Evolutionary conservation across 2,888 invertebrate genomes (phyloP).

Genomic region (Autographa pulchrina): DNA sequence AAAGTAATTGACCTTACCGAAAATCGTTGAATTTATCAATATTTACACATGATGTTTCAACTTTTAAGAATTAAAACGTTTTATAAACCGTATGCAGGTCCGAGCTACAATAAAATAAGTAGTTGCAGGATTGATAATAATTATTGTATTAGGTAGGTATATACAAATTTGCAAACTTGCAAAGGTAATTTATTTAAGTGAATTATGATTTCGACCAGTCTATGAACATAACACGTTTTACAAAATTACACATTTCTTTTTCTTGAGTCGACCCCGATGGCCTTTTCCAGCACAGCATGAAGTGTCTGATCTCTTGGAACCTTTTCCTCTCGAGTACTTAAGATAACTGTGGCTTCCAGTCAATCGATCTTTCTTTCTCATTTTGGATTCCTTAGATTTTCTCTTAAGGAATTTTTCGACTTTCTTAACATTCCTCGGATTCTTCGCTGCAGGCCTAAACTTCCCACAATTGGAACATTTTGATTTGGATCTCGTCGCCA

Average conservation of each 20-base stretch:
- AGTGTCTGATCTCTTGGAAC: slow-evolving; percentile 53
- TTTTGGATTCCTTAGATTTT: slow-evolving; percentile 73
- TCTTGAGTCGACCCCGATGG: slow-evolving; percentile 77
- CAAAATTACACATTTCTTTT: slow-evolving; percentile 62
- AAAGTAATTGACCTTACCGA: slow-evolving; percentile 37
- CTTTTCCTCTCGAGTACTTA: slow-evolving; percentile 69
- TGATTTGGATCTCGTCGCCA: slow-evolving; percentile 76
- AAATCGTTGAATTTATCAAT: not conserved
- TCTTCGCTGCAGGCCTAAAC: slow-evolving; percentile 53
- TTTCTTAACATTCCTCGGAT: slow-evolving; percentile 62
- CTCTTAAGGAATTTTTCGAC: slow-evolving; percentile 73
- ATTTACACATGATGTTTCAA: not conserved
- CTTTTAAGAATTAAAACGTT: not conserved
- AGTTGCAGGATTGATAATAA: not conserved
- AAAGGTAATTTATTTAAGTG: slow-evolving; percentile 2
- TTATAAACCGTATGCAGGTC: not conserved
- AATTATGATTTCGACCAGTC: slow-evolving; percentile 8
- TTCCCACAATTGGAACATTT: slow-evolving; percentile 74
- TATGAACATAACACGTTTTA: slow-evolving; percentile 45
- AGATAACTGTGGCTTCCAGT: slow-evolving; percentile 70
- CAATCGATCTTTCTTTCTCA: slow-evolving; percentile 73
- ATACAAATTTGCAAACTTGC: slow-evolving; percentile 1
- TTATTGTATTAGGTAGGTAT: slow-evolving; percentile 19
- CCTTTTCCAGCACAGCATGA: slow-evolving; percentile 81
- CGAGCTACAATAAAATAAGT: slow-evolving; percentile 8